A percentile compares a stretch with the other conserved stretches of the same genome.
Evolutionary conservation across 2,888 invertebrate genomes (phyloP).

Genomic region (Trichopria drosophilae): DNA sequence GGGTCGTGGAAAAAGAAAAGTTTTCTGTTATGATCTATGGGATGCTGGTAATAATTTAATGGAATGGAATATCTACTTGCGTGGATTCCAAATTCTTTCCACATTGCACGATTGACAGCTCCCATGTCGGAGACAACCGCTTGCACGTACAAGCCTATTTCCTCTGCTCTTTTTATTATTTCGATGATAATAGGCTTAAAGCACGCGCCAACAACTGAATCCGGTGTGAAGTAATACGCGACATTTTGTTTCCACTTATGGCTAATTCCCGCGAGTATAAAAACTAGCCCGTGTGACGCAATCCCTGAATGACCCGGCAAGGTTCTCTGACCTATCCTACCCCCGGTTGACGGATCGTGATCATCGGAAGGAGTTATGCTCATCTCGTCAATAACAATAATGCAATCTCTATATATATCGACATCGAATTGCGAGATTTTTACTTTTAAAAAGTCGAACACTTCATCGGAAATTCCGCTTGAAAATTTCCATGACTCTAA

Average conservation of each 20-base stretch:
- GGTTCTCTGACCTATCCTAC: slow-evolving; percentile 10
- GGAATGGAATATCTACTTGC: slow-evolving; percentile 19
- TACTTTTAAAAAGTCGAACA: slow-evolving; percentile 26
- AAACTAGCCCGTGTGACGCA: slow-evolving; percentile 40
- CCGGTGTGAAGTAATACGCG: slow-evolving; percentile 41
- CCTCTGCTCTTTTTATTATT: slow-evolving; percentile 31
- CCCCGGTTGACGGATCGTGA: too few species aligned
- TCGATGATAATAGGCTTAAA: slow-evolving; percentile 32
- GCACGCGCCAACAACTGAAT: slow-evolving; percentile 33
- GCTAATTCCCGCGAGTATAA: slow-evolving; percentile 40
- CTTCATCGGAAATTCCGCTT: slow-evolving; percentile 24
- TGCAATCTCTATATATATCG: slow-evolving; percentile 13
- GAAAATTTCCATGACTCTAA: slow-evolving; percentile 23
- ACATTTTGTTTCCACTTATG: slow-evolving; percentile 42
- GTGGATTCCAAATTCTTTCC: slow-evolving; percentile 32
- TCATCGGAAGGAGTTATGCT: slow-evolving; percentile 17
- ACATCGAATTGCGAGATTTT: slow-evolving; percentile 7
- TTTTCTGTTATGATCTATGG: neutral
- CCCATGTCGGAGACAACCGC: slow-evolving; percentile 42
- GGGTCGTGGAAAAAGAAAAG: slow-evolving; percentile 5
- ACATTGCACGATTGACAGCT: slow-evolving; percentile 36
- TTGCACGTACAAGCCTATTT: slow-evolving; percentile 37
- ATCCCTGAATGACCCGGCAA: slow-evolving; percentile 20
- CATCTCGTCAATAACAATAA: slow-evolving; percentile 33
- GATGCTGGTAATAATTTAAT: too few species aligned